Base-by-base conservation (phyloP, 2,888 invertebrate genomes). In the Linnaemya tessellans region DNA sequence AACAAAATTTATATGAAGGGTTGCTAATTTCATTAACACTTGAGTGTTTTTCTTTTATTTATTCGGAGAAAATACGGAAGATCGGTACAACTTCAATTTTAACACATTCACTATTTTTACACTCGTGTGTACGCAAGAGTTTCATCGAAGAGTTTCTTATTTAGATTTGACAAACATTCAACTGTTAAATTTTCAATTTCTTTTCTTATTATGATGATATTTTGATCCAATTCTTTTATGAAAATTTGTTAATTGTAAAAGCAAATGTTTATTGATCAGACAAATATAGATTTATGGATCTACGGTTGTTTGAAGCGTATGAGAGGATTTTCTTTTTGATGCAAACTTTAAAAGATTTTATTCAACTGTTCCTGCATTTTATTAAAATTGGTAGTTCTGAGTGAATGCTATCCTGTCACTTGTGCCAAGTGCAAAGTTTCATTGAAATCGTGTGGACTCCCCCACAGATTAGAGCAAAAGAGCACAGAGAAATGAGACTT, bases 1-100 rank as follows among this genome's bases (percentile, higher is more conserved):
- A 58, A 62, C 10, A 22, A 54, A 68, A 2, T 30, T 30, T 30
- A 30, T 30, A 9, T 43, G 70, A 85, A 82, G 84, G 78, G 74
- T 86, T 86, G 86, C 86, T 86, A 81, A 84, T 84, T 86, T 84
- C 84, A 86, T 86, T 86, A 86, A 79, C 86, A 86, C 84, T 75
- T 65, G 22, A 75, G 74, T 79, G 78, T 79, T 60, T 79, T n/a
- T n/a, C n/a, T n/a, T n/a, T 79, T 82, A 79, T 82, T 82, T 81
- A 60, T 70, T 56, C 51, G 58, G 56, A 74, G 78, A 79, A 77
- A 80, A 84, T 84, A 81, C 77, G 80, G 84, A 79, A 81, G 75
- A 85, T 25, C 35, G n/a, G 65, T 9, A 60, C 18, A 30, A 51
- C 15, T 38, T 15, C 15, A 22, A 51, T 22, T 20, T 51, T 68